phyloP scores from a whole-genome alignment of 2,888 invertebrate genomes.

The Bellardia pandia region DNA sequence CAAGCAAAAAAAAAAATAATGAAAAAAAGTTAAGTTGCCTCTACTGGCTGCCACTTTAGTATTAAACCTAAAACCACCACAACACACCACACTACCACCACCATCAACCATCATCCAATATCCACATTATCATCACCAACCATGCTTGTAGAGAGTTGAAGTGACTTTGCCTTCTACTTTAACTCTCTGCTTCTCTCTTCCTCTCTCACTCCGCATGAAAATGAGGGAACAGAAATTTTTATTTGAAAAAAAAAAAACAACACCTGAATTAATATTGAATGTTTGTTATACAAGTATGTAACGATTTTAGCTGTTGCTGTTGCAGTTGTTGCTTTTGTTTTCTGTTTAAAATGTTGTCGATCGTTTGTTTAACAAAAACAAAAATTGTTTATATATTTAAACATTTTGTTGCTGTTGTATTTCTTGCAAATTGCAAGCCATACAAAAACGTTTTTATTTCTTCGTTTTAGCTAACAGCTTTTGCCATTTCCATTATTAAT shows the following conservation, averaged over 20 bases:
- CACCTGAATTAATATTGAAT: constrained; percentile 73
- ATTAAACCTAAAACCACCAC: constrained; percentile 40
- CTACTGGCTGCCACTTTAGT: constrained; percentile 67
- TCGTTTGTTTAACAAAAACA: constrained; percentile 70
- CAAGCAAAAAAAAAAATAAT: constrained; percentile 69
- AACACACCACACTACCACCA: constrained; percentile 25
- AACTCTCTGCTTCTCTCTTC: neutral
- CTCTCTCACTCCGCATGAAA: constrained; percentile 20
- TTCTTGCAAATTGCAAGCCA: constrained; percentile 71
- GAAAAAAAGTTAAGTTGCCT: constrained; percentile 74
- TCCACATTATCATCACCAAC: constrained; percentile 27
- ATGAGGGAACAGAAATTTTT: constrained; percentile 48
- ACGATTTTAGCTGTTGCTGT: constrained; percentile 25
- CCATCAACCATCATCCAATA: neutral
- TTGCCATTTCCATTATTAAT: constrained; percentile 52
- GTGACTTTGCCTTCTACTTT: constrained; percentile 21
- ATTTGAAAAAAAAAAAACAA: constrained; percentile 29
- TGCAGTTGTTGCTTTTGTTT: constrained; percentile 1
- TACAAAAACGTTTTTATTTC: constrained; percentile 68
- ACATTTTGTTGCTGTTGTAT: constrained; percentile 55
- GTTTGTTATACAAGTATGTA: constrained; percentile 64
- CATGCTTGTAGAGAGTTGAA: constrained; percentile 32
- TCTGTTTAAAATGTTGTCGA: constrained; percentile 64
- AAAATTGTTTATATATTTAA: constrained; percentile 60
- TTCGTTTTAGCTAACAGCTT: constrained; percentile 12